phyloP scores from a whole-genome alignment of 2,888 invertebrate species.

The Agrochola lychnidis region DNA sequence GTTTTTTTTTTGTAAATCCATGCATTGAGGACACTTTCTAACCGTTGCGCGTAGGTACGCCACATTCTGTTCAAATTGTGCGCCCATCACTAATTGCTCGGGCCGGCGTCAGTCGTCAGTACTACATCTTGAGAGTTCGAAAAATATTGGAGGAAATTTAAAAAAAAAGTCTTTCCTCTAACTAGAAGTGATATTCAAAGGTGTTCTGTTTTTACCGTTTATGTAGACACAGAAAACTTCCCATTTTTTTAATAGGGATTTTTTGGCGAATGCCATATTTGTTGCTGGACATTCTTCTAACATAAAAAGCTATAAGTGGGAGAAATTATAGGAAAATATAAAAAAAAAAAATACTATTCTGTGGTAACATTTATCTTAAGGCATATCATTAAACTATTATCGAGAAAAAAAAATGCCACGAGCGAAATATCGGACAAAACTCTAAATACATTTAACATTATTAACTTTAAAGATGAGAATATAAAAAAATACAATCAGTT shows the following conservation, averaged over 20 bases:
- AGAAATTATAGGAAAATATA: slow-evolving; percentile 7
- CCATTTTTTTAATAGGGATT: too few relatives aligned
- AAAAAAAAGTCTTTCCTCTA: too few relatives aligned
- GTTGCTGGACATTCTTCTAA: neutral
- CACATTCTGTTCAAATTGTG: slow-evolving; percentile 25
- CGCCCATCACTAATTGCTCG: slow-evolving; percentile 30
- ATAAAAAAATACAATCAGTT: slow-evolving; percentile 62
- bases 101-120: neutral
- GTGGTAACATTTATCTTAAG: slow-evolving; percentile 1
- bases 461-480: slow-evolving; percentile 55
- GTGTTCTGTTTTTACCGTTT: neutral
- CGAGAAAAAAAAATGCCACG: slow-evolving; percentile 50
- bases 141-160: neutral
- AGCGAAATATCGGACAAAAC: slow-evolving; percentile 44
- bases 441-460: slow-evolving; percentile 47
- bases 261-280: neutral
- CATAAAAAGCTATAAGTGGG: slow-evolving; percentile 4
- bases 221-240: neutral
- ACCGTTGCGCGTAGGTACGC: slow-evolving; percentile 1
- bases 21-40: slow-evolving; percentile 57
- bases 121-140: too few relatives aligned
- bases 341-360: neutral
- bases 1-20: slow-evolving; percentile 24
- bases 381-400: slow-evolving; percentile 52
- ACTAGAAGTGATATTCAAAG: neutral